Percentiles rank a stretch among this genome's conserved stretches.
phyloP scores from a whole-genome alignment of 2,888 invertebrate species.

The Drosophila anomalipes region DNA sequence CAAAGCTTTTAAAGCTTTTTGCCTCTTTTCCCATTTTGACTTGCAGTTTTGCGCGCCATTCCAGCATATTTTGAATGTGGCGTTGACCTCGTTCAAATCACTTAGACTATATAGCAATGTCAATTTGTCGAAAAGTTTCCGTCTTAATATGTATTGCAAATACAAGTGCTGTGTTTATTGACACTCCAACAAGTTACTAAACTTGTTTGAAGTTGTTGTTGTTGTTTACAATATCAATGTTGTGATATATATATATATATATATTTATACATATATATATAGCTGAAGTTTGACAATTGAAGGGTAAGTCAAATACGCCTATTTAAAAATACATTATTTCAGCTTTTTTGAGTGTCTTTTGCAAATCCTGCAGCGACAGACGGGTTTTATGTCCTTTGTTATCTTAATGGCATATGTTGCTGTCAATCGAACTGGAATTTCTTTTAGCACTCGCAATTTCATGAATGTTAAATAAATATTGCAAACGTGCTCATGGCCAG shows the following conservation, averaged over 20 bases:
- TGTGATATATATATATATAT: constrained; percentile 14
- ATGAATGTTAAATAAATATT: constrained; percentile 23
- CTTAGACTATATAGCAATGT: background rate
- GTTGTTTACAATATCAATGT: background rate
- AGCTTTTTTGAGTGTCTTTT: background rate
- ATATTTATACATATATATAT: background rate
- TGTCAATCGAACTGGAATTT: background rate
- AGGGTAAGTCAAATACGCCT: constrained; percentile 19
- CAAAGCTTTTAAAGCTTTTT: constrained; percentile 51
- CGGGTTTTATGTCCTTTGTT: background rate
- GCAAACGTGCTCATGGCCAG: constrained; percentile 34
- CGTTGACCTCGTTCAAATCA: background rate
- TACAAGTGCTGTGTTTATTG: constrained; percentile 25
- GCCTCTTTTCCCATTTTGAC: constrained; percentile 15
- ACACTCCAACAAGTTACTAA: constrained; percentile 2
- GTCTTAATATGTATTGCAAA: constrained; percentile 10
- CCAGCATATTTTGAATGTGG: constrained; percentile 19
- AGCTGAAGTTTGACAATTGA: constrained; percentile 3
- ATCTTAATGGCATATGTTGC: constrained; percentile 6
- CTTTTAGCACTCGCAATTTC: constrained; percentile 1
- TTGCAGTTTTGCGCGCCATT: constrained; percentile 53
- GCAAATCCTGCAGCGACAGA: background rate
- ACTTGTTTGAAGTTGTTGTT: background rate
- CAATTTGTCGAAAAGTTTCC: constrained; percentile 16
- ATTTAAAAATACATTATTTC: background rate